Conservation (phyloP, 2,797 vertebrate species). For the Huso huso region DNA sequence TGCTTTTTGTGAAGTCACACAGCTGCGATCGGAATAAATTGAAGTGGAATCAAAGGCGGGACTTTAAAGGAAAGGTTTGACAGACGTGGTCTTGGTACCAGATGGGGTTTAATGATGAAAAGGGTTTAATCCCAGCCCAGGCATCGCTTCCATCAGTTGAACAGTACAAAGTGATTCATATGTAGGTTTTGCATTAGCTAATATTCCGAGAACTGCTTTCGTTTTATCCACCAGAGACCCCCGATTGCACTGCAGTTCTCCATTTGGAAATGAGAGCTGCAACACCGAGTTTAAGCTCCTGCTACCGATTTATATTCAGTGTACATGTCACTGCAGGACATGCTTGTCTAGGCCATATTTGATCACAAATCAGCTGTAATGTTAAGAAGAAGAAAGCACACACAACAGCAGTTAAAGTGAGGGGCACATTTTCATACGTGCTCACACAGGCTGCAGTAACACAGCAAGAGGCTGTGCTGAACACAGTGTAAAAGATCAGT, state of each 20-base stretch:
- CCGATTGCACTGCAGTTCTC: constrained; percentile 78
- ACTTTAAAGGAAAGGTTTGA: constrained; percentile 95
- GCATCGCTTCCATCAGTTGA: constrained; percentile 87
- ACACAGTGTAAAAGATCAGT: too few species aligned
- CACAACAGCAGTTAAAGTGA: too few species aligned
- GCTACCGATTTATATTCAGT: constrained; percentile 89
- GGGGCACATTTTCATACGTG: too few species aligned
- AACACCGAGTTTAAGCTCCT: constrained; percentile 63
- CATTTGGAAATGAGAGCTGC: constrained; percentile 86
- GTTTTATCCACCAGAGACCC: constrained; percentile 81
- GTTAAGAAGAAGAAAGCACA: too few species aligned
- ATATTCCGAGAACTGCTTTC: constrained; percentile 84
- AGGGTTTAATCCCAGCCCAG: constrained; percentile 92
- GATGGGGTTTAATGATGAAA: constrained; percentile 99
- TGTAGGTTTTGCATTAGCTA: constrained; percentile 87
- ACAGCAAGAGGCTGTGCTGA: too few species aligned
- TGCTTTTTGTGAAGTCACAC: constrained; percentile 68
- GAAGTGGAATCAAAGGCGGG: constrained; percentile 91
- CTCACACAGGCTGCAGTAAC: too few species aligned
- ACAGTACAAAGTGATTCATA: constrained; percentile 87
- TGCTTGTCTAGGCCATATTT: constrained; percentile 33
- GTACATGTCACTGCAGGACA: constrained; percentile 86
- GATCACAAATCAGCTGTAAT: too few species aligned
- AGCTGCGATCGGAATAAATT: constrained; percentile 94
- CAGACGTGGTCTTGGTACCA: constrained; percentile 94